Evolutionary conservation across 2,888 invertebrate species (phyloP), one percentile per base, ranked within the genome.

Genomic region (Nineta flava): DNA sequence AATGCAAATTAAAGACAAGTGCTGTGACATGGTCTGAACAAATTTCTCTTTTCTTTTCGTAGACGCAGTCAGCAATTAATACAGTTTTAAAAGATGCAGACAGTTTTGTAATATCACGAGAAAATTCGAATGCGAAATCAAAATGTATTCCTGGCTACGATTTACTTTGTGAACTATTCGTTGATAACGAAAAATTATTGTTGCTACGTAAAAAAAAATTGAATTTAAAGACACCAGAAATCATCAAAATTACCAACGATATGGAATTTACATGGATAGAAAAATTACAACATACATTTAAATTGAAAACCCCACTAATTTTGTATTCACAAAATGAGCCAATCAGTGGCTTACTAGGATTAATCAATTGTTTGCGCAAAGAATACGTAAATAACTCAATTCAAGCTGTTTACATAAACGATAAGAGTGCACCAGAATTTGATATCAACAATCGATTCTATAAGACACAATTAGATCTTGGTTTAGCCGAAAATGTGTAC

Each of bases 351-450:
- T 70, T 94, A 15, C 13, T 83, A 58, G 97, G 96, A n/a, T 67
- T 95, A 49, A 78, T 87, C 0, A 92, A 92, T 58, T 94, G 94
- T 64, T 64, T 96, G 21, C 74, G 84, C 51, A 81, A 75, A 57
- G 93, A 94, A 61, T 72, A 75, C 1, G 73, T 74, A 46, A 62
- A 65, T 2, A 62, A 76, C 55, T 62, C 75, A 1, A 67, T 79
- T 1, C 71, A 72, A 48, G 79, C 79, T 50, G 63, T 87, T 6
- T 72, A 83, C 35, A 76, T 86, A 49, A 63, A 79, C 53, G 81
- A 81, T 56, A 60, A 60, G 50, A 60, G 72, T 47, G 83, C 81
- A 0, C 83, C 84, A 0, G 61, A 68, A 2, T 87, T 87, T 55
- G 75, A 79, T 55, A 65, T 77, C 2, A 69, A 76, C 7, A 62